Percentiles rank a stretch among this genome's conserved stretches.
phyloP scores from a whole-genome alignment of 2,888 invertebrate genomes.

The Agonum fuliginosum region DNA sequence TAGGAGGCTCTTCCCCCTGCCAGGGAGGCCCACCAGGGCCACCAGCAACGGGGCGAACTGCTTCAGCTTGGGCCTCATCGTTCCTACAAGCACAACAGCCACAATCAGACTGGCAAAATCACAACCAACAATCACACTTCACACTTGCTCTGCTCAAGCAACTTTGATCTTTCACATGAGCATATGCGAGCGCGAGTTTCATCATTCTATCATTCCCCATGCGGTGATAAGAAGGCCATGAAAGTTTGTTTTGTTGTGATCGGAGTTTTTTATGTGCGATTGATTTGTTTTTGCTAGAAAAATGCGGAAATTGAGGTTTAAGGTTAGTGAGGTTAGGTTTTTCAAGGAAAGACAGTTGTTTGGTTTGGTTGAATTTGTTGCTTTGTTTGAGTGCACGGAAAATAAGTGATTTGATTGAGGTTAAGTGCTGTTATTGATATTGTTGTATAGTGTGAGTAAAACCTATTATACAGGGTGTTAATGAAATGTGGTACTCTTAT shows the following conservation, averaged over 20 bases:
- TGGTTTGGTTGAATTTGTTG: not conserved
- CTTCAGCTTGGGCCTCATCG: slow-evolving; percentile 68
- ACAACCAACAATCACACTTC: not conserved
- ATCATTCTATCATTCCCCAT: no score
- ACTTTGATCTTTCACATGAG: slow-evolving; percentile 19
- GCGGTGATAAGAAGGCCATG: slow-evolving; percentile 18
- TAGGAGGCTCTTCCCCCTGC: slow-evolving; percentile 93
- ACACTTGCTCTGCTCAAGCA: not conserved
- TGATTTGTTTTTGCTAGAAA: not conserved
- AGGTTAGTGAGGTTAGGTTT: not conserved
- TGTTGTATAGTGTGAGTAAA: no score
- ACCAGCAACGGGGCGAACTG: slow-evolving; percentile 85
- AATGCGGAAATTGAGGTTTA: not conserved
- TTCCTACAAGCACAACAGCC: slow-evolving; percentile 6
- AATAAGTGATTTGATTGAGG: no score
- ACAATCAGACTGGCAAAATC: not conserved
- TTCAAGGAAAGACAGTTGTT: not conserved
- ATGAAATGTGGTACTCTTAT: no score
- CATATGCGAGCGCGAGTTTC: not conserved
- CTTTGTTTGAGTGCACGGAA: no score
- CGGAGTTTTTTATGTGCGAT: not conserved
- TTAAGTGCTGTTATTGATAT: no score
- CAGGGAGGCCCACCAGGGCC: slow-evolving; percentile 92
- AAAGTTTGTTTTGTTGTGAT: not conserved
- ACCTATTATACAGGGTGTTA: no score